Base-by-base conservation (phyloP, 2,113 vertebrate genomes). In the Actenoides lindsayi region DNA sequence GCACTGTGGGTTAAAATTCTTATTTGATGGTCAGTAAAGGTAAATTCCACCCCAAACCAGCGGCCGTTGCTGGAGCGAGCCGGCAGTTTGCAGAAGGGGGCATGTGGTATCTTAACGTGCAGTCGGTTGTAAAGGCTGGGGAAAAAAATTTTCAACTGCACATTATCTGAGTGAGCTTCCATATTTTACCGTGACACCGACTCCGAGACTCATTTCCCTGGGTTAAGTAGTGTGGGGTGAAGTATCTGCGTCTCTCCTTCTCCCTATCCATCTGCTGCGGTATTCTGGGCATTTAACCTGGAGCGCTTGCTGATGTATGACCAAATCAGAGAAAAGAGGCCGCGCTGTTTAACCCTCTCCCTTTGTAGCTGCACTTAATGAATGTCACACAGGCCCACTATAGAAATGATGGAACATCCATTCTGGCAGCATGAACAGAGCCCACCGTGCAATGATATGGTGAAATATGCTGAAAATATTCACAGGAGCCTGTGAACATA, bases 351-450 rank as follows among this genome's bases (percentile, higher is more conserved):
- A 94, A 97, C 92, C 94, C 89, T 96, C 97, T 97, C 97, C 93
- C 93, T 97, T 96, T 97, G 91, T 96, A 96, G 96, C 96, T 94
- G 94, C 97, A 97, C 97, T 98, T 97, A 98, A 98, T 97, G 97
- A 97, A 97, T 97, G 97, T 97, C 97, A 97, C 95, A 8, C 85
- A 65, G 96, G 65, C 93, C 89, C 95, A 96, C 97, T 95, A 97
- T 97, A 97, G 97, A 98, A 97, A 97, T 97, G 97, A 98, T 97
- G 96, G 96, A 96, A 88, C 96, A 96, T 80, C 96, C 95, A 95
- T 97, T 95, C 95, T 93, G 89, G 93, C 95, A 91, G 95, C 93
- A 35, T 16, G 93, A 90, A 67, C 87, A 83, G 90, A 92, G 95
- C 93, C 96, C 71, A 92, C 94, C 31, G 16, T 16, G 87, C 95